Evolutionary conservation across 1,140 invertebrate species (phyloP).

Genomic region (Bombus cullumanus): DNA sequence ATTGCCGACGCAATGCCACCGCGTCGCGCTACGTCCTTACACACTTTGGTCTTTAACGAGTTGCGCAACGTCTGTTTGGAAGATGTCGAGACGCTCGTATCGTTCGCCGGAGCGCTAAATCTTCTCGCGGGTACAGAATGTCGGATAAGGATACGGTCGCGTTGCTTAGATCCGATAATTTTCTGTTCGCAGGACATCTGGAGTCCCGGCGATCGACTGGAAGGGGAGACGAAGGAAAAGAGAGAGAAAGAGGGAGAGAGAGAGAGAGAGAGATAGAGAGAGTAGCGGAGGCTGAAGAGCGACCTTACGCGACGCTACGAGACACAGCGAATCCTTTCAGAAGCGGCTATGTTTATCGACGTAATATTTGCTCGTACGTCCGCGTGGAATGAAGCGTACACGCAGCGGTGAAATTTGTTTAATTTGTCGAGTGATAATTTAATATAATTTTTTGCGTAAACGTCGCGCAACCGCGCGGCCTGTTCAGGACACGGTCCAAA

Average conservation of each 20-base stretch:
- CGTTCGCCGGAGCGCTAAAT: neutral
- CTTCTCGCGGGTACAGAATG: neutral
- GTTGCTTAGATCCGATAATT: neutral
- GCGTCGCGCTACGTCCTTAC: too few relatives aligned
- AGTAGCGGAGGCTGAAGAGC: conserved; percentile 55
- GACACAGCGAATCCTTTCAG: conserved; percentile 74
- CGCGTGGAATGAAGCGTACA: conserved; percentile 38
- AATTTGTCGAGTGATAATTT: conserved; percentile 80
- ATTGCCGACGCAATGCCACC: too few relatives aligned
- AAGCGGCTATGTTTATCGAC: conserved; percentile 79
- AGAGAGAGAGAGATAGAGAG: conserved; percentile 13
- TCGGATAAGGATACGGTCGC: neutral
- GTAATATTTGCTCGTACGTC: conserved; percentile 76
- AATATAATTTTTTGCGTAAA: conserved; percentile 79
- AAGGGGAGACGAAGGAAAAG: conserved; percentile 12
- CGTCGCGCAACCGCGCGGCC: conserved; percentile 58
- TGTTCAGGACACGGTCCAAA: neutral
- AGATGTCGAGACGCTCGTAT: neutral
- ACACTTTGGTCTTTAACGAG: too few relatives aligned
- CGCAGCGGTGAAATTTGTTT: conserved; percentile 77
- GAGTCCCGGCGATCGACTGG: neutral
- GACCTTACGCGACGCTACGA: conserved; percentile 19
- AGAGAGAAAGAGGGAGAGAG: conserved; percentile 20
- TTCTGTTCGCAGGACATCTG: conserved; percentile 17
- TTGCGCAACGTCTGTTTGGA: neutral